Evolutionary conservation across 2,113 vertebrate species (phyloP).

Genomic region (Pituophis catenifer): DNA sequence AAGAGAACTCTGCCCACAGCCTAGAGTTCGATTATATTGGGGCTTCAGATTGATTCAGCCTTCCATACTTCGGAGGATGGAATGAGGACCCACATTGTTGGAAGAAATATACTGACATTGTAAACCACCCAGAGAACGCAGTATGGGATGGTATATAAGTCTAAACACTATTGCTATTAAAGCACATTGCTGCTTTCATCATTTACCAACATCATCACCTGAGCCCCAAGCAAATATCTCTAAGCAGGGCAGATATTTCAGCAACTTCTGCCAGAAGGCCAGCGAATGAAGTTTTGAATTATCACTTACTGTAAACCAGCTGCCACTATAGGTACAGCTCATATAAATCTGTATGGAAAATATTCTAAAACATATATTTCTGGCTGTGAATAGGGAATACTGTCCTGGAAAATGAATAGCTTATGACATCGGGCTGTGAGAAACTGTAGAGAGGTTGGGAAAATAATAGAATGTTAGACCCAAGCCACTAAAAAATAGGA

Average conservation of each 20-base stretch:
- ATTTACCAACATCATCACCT: background rate
- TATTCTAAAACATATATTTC: background rate
- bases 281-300: background rate
- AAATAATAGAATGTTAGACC: background rate
- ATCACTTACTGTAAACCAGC: no score
- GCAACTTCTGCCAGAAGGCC: background rate
- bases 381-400: background rate
- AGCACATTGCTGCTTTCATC: background rate
- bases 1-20: background rate
- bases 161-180: background rate
- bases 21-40: background rate
- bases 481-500: background rate
- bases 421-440: background rate
- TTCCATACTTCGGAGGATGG: fast-evolving
- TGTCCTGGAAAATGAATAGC: background rate
- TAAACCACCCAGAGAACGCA: background rate
- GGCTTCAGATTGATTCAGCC: background rate
- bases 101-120: background rate
- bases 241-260: background rate
- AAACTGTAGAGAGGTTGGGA: background rate
- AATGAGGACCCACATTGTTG: background rate
- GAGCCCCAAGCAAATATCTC: background rate
- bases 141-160: background rate
- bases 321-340: background rate
- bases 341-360: background rate